Conservation (phyloP, 2,113 vertebrate species). For the Coptodon rendalli region DNA sequence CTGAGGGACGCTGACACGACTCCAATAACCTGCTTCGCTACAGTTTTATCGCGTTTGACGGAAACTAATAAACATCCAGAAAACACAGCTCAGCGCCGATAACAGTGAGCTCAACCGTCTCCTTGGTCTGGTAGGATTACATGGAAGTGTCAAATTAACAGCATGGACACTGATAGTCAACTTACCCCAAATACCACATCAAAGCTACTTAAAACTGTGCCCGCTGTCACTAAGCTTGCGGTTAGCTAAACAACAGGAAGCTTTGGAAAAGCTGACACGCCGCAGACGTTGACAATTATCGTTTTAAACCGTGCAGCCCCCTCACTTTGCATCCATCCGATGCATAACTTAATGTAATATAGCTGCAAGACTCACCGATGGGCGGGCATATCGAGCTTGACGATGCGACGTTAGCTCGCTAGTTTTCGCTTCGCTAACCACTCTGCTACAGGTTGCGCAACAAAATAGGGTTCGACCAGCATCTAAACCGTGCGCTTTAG, state of each 20-base stretch:
- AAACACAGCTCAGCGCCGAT: neutral
- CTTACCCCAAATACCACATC: neutral
- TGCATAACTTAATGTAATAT: neutral
- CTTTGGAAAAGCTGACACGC: constrained; percentile 23
- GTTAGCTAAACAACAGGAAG: constrained; percentile 46
- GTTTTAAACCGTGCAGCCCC: neutral
- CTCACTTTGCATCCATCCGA: fast-evolving
- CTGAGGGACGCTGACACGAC: neutral
- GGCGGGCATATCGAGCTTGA: neutral
- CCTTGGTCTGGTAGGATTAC: neutral
- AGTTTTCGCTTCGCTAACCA: constrained; percentile 26
- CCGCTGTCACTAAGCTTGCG: constrained; percentile 37
- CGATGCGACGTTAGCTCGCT: neutral
- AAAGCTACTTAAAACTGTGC: constrained; percentile 41
- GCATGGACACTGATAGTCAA: neutral
- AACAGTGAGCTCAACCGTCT: neutral
- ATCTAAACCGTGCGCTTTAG: neutral
- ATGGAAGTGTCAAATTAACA: neutral
- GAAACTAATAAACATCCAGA: neutral
- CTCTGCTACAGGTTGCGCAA: constrained; percentile 37
- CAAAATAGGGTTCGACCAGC: neutral
- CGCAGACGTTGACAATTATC: neutral
- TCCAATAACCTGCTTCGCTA: neutral
- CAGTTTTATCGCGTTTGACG: neutral
- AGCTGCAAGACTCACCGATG: neutral